Conservation (phyloP, 2,113 vertebrate genomes). For the Neolamprologus ventralis region DNA sequence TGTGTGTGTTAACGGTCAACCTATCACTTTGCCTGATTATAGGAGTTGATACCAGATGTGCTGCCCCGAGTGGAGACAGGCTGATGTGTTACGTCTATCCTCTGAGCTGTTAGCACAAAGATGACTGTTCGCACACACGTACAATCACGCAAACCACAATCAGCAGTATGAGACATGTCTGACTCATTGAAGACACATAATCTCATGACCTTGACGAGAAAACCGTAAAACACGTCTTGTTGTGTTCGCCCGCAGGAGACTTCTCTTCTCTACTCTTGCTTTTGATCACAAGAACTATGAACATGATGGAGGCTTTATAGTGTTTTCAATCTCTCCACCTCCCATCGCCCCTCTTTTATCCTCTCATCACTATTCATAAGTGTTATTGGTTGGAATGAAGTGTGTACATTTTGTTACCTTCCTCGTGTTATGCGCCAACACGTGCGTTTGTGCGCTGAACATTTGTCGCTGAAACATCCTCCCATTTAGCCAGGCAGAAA, state of each 20-base stretch:
- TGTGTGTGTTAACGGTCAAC: constrained; percentile 3
- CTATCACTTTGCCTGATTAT: constrained; percentile 45
- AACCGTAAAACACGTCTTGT: neutral
- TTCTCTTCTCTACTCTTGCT: neutral
- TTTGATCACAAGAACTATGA: constrained; percentile 5
- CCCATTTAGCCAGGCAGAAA: constrained; percentile 18
- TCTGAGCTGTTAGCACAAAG: constrained; percentile 3
- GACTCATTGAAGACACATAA: neutral
- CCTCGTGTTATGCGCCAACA: neutral
- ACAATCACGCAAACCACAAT: neutral
- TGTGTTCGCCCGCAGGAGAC: neutral
- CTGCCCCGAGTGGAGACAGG: neutral
- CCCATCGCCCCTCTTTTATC: constrained; percentile 23
- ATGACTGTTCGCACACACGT: neutral
- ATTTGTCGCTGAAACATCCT: constrained; percentile 37
- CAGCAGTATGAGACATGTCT: neutral
- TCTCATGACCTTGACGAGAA: constrained; percentile 15
- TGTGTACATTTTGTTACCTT: neutral
- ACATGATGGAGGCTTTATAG: constrained; percentile 16
- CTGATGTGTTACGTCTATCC: neutral
- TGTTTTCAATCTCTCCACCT: constrained; percentile 15
- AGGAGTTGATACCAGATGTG: constrained; percentile 47
- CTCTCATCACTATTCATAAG: constrained; percentile 39
- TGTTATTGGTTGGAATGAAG: neutral
- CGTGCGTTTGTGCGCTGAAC: neutral